phyloP scores from a whole-genome alignment of 2,113 vertebrate species.

The Phaethon lepturus region DNA sequence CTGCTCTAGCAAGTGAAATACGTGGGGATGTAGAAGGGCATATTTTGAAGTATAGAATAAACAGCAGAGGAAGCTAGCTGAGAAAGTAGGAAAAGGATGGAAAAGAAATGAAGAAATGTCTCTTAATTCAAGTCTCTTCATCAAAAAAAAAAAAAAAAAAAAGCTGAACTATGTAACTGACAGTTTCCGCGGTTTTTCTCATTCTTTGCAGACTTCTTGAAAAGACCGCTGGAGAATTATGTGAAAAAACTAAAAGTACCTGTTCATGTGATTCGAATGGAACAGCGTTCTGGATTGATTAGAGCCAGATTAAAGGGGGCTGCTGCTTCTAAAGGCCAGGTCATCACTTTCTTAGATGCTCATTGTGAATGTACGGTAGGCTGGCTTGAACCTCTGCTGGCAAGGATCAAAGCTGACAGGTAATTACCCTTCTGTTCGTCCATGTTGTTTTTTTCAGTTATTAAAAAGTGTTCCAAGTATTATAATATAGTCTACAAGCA shows the following conservation, averaged over 20 bases:
- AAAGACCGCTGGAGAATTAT: conserved; percentile 92
- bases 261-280: conserved; percentile 95
- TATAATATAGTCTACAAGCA: neutral
- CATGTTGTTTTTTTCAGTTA: neutral
- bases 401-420: conserved; percentile 96
- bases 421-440: conserved; percentile 59
- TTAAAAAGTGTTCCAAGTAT: neutral
- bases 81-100: neutral
- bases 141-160: neutral
- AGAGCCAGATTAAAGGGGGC: conserved; percentile 95
- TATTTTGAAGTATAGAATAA: neutral
- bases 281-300: conserved; percentile 96
- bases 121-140: neutral
- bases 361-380: conserved; percentile 98
- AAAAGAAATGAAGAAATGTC: neutral
- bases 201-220: conserved; percentile 89
- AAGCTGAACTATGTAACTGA: neutral
- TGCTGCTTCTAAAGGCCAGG: conserved; percentile 93
- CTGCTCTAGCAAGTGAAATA: neutral
- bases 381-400: conserved; percentile 95
- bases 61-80: neutral
- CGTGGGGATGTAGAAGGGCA: neutral
- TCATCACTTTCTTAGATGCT: conserved; percentile 97
- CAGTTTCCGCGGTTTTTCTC: neutral
- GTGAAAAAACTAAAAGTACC: conserved; percentile 92